Conservation (phyloP, 2,797 vertebrate species). For the Lates japonicus region DNA sequence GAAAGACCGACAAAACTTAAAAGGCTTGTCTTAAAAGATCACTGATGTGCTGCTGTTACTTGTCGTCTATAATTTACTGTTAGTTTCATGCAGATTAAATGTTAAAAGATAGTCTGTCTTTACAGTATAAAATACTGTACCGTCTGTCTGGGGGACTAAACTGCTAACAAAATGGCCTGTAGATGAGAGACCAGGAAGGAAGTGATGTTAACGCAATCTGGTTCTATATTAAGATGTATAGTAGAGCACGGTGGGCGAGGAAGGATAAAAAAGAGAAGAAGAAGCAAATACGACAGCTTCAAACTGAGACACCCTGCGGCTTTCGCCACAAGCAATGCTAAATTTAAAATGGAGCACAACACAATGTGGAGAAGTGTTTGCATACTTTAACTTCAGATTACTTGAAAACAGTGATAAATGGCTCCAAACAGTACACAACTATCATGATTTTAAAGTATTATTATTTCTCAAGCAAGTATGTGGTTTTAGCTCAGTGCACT, state of each 20-base stretch:
- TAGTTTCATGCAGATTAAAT: slow-evolving; percentile 77
- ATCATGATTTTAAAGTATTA: neutral
- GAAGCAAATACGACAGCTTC: slow-evolving; percentile 4
- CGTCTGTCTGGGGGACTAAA: slow-evolving; percentile 46
- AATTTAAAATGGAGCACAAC: neutral
- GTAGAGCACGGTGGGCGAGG: slow-evolving; percentile 11
- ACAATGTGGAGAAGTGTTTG: neutral
- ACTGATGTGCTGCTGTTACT: slow-evolving; percentile 82
- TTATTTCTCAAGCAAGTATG: neutral
- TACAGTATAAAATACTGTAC: slow-evolving; percentile 64
- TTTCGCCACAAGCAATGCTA: slow-evolving; percentile 3
- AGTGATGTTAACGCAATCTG: slow-evolving; percentile 21
- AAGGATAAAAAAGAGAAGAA: slow-evolving; percentile 17
- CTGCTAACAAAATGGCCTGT: slow-evolving; percentile 37
- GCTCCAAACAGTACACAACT: neutral
- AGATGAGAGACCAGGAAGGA: slow-evolving; percentile 52
- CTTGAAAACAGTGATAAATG: neutral
- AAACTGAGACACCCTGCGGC: neutral
- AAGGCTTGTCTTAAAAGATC: slow-evolving; percentile 84
- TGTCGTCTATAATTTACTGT: slow-evolving; percentile 84
- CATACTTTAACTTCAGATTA: neutral
- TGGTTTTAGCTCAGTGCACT: neutral
- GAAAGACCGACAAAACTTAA: slow-evolving; percentile 82
- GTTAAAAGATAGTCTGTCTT: slow-evolving; percentile 71
- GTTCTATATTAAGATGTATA: slow-evolving; percentile 40